These are phyloP conservation scores for Agriopis leucophaearia DNA, from an alignment of 2,888 invertebrate species.

Conservation along the genomic window DNA sequence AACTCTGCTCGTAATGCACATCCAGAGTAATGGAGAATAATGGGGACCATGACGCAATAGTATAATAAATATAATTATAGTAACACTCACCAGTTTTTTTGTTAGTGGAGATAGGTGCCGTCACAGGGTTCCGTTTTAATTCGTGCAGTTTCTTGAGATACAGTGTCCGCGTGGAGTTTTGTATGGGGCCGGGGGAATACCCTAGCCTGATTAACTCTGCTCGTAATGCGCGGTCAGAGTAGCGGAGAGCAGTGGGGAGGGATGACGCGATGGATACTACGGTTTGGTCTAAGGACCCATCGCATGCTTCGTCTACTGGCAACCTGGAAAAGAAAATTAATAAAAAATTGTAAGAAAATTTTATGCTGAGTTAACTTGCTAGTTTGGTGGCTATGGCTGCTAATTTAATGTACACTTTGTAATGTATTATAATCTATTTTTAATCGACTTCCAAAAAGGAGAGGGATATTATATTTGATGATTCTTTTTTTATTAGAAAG, in stretches of 20 bases:
- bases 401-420: no score
- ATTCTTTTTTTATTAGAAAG: no score
- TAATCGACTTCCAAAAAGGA: no score
- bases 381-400: no score
- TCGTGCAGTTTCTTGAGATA: conserved; percentile 91
- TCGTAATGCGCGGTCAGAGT: conserved; percentile 86
- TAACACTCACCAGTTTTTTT: conserved; percentile 63
- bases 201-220: conserved; percentile 89
- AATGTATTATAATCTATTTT: no score
- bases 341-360: no score
- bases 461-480: no score
- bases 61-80: conserved; percentile 20
- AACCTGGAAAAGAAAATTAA: conserved; percentile 55
- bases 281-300: conserved; percentile 69
- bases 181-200: conserved; percentile 93
- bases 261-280: conserved; percentile 82
- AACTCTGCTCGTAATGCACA: conserved; percentile 89
- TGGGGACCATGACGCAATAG: conserved; percentile 84
- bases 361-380: no score
- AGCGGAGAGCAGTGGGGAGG: conserved; percentile 86
- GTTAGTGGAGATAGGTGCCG: conserved; percentile 49
- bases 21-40: conserved; percentile 85
- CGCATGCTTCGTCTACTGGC: conserved; percentile 67
- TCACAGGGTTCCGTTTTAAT: conserved; percentile 72
- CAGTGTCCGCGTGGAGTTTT: conserved; percentile 90